phyloP scores from a whole-genome alignment of 2,113 vertebrate species.

The Campylomormyrus tamandua region DNA sequence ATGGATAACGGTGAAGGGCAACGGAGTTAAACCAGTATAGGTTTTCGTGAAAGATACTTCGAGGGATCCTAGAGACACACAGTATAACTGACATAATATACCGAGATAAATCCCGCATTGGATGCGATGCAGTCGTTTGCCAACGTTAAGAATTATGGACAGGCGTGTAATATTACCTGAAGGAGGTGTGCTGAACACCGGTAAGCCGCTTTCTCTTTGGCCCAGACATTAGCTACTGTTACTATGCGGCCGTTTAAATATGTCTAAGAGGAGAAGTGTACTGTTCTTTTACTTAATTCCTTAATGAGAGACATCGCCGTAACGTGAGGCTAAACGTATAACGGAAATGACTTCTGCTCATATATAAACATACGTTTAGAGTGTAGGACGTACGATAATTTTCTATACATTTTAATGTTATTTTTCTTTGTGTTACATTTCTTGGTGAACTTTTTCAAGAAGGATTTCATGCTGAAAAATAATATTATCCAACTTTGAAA shows the following conservation, averaged over 20 bases:
- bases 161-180: background rate
- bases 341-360: background rate
- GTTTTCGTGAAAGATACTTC: background rate
- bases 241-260: background rate
- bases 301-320: background rate
- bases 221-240: background rate
- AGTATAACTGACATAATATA: background rate
- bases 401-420: background rate
- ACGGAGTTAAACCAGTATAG: background rate
- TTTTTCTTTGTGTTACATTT: background rate
- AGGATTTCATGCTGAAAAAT: background rate
- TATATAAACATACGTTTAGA: background rate
- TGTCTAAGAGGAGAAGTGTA: background rate
- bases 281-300: background rate
- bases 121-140: background rate
- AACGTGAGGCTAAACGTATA: background rate
- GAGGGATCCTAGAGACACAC: background rate
- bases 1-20: background rate
- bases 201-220: conserved; percentile 13
- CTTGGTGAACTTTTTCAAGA: background rate
- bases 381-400: background rate
- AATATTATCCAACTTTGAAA: background rate
- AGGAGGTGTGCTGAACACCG: background rate
- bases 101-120: background rate
- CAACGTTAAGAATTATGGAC: no score